phyloP scores from a whole-genome alignment of 1,140 invertebrate species.

The Gryllus bimaculatus region DNA sequence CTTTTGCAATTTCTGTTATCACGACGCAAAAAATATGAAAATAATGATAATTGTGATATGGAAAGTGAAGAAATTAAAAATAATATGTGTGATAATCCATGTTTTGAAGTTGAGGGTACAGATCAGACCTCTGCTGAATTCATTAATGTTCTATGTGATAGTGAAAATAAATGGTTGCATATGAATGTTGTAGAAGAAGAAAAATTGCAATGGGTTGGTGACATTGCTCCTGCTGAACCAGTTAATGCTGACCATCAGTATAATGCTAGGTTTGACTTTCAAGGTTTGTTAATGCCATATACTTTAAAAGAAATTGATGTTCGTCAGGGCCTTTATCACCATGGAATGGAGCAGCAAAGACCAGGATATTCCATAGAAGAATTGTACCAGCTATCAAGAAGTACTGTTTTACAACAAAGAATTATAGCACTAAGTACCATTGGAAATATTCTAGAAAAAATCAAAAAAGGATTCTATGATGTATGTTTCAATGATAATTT shows the following conservation, averaged over 20 bases:
- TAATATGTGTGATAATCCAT: neutral
- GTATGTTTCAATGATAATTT: slow-evolving; percentile 43
- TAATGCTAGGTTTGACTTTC: slow-evolving; percentile 57
- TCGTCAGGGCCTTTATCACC: slow-evolving; percentile 69
- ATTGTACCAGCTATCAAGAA: slow-evolving; percentile 64
- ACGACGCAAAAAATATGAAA: slow-evolving; percentile 31
- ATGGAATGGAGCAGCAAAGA: slow-evolving; percentile 82
- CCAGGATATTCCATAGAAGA: slow-evolving; percentile 84
- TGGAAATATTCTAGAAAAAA: slow-evolving; percentile 68
- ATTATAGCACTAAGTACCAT: slow-evolving; percentile 66
- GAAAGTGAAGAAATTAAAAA: neutral
- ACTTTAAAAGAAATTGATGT: slow-evolving; percentile 45
- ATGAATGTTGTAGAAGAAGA: slow-evolving; percentile 73
- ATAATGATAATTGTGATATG: neutral
- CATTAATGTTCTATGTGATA: slow-evolving; percentile 24
- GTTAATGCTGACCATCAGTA: slow-evolving; percentile 41
- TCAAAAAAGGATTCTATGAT: slow-evolving; percentile 44
- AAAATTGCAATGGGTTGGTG: slow-evolving; percentile 77
- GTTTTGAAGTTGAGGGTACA: neutral
- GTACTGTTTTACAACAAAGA: slow-evolving; percentile 62
- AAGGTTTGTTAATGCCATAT: slow-evolving; percentile 58
- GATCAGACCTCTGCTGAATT: neutral
- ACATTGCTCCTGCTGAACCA: slow-evolving; percentile 31
- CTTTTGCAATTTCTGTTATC: slow-evolving; percentile 55
- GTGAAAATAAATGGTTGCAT: slow-evolving; percentile 61